Conservation (phyloP, 2,888 invertebrate genomes). For the Chrysotoxum bicinctum region DNA sequence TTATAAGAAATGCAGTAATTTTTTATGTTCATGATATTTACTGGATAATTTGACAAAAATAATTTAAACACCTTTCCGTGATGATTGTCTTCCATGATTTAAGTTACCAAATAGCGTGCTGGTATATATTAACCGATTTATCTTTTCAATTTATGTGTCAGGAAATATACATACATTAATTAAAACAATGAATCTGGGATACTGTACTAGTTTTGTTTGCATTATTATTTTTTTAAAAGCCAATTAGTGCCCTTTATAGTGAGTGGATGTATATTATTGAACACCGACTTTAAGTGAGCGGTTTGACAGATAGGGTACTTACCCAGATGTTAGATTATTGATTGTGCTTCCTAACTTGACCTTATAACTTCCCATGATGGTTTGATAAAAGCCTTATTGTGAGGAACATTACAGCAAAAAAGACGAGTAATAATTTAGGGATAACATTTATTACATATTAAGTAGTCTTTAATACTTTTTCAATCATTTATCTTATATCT, state of each 20-base stretch:
- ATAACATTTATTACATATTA: neutral
- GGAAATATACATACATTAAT: neutral
- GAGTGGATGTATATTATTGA: too few relatives aligned
- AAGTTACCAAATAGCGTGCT: neutral
- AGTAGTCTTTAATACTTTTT: neutral
- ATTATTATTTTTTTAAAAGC: neutral
- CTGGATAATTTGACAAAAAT: constrained; percentile 8
- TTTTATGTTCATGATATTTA: neutral
- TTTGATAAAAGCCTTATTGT: neutral
- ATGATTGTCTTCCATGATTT: neutral
- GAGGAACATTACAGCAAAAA: neutral
- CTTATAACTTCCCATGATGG: neutral
- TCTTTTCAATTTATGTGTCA: neutral
- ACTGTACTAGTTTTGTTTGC: too few relatives aligned
- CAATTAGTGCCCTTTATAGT: neutral
- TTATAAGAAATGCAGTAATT: neutral
- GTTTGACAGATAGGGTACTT: neutral
- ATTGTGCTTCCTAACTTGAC: too few relatives aligned
- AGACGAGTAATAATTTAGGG: neutral
- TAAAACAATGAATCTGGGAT: neutral
- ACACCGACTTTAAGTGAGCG: neutral
- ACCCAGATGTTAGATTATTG: neutral
- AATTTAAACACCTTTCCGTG: constrained; percentile 6
- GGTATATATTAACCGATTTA: neutral
- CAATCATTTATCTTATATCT: neutral